Evolutionary conservation across 23 tunicate species (phyloP).

Genomic region (Pegea sp.): DNA sequence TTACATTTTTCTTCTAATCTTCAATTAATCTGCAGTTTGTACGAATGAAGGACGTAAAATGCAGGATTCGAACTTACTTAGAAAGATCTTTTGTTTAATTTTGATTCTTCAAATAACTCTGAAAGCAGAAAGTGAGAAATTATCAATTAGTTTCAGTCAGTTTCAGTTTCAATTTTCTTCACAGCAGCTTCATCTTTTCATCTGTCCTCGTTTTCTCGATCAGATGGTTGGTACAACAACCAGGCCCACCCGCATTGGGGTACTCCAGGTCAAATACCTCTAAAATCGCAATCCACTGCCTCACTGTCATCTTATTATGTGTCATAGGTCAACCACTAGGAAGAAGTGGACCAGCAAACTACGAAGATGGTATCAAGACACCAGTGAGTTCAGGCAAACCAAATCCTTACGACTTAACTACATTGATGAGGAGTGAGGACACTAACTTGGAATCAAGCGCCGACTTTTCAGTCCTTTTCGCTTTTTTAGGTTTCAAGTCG

Average conservation of each 20-base stretch:
- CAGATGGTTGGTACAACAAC: slow-evolving; percentile 92
- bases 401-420: slow-evolving; percentile 18
- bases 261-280: slow-evolving; percentile 29
- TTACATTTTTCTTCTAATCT: too few species aligned
- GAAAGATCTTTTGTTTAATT: too few species aligned
- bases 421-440: slow-evolving; percentile 7
- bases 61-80: too few species aligned
- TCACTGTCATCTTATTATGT: too few species aligned
- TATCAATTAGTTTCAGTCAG: too few species aligned
- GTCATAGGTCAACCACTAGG: slow-evolving; percentile 16
- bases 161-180: too few species aligned
- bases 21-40: too few species aligned
- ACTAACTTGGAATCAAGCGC: slow-evolving; percentile 1
- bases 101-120: too few species aligned
- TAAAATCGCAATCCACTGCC: neutral
- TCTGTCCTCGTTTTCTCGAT: slow-evolving; percentile 7
- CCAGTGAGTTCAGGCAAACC: slow-evolving; percentile 12
- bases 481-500: slow-evolving; percentile 17
- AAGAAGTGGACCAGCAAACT: slow-evolving; percentile 5
- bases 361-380: slow-evolving; percentile 5
- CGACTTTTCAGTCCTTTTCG: slow-evolving; percentile 36
- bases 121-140: too few species aligned
- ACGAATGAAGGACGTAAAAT: too few species aligned
- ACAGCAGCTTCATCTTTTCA: neutral
- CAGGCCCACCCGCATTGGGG: slow-evolving; percentile 76